Base-by-base conservation (phyloP, 2,113 vertebrate genomes). In the Triplophysa rosa region DNA sequence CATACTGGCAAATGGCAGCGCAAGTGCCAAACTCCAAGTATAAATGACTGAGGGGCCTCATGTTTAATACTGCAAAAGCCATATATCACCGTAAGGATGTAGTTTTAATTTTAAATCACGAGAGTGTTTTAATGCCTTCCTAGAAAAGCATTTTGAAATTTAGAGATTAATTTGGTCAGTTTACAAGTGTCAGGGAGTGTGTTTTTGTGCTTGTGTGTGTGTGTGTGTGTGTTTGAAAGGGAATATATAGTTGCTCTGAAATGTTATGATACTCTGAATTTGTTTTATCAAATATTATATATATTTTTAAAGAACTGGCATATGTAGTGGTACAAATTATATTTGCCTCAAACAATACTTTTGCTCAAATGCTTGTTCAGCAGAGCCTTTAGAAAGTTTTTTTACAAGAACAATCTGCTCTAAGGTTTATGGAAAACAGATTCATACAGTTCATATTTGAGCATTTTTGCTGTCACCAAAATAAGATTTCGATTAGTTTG, bases 261-360 rank as follows among this genome's bases (percentile, higher is more conserved):
- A 26, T 58, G 21, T 19, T 62, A 63, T 24, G 13, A 21, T 59
- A 26, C 52, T 79, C 29, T 68, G 23, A 45, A 75, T 70, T 58
- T 59, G 12, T 83, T 59, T 70, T 26, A 58, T 70, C 73, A 56
- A 71, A n/a, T 71, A 63, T 77, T 69, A 49, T 67, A 62, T 81
- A 61, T 67, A 62, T 81, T 81, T 81, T 66, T 84, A 23, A 52
- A 54, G 16, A 70, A 59, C 49, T 13, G 23, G 37, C 12, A 78
- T 58, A 54, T 73, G 63, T 64, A 54, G 12, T 64, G 54, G 52
- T n/a, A 64, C 26, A 78, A 47, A 68, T 9, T 64, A 47, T 21
- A 37, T 73, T 33, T 40, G 56, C 24, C 23, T 23, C 5, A 76
- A 54, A 17, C 12, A 24, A 63, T 21, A 77, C 49, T 67, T 77